A percentile compares a stretch with the other conserved stretches of the same genome.
phyloP scores from a whole-genome alignment of 2,888 invertebrate species.

The Melieria omissa region DNA sequence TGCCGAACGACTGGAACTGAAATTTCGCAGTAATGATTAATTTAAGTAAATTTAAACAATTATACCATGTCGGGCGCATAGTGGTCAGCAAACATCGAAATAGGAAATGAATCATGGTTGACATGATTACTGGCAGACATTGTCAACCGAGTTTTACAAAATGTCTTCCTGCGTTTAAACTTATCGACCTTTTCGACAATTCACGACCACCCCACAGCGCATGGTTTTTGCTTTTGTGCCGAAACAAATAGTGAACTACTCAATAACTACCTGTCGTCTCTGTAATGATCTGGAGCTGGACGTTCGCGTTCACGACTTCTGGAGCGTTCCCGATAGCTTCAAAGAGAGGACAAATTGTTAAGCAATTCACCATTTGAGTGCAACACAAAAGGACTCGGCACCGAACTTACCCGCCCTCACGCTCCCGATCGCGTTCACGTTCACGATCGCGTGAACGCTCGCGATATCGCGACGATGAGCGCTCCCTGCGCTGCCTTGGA shows the following conservation, averaged over 20 bases:
- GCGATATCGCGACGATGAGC: constrained; percentile 73
- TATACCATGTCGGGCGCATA: too few relatives aligned
- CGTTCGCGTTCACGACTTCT: constrained; percentile 78
- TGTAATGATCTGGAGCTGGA: constrained; percentile 63
- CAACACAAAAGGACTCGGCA: too few relatives aligned
- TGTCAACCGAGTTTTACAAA: too few relatives aligned
- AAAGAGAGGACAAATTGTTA: constrained; percentile 16
- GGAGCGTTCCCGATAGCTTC: constrained; percentile 70
- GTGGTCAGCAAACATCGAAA: too few relatives aligned
- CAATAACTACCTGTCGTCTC: constrained; percentile 63
- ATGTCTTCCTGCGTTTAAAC: too few relatives aligned
- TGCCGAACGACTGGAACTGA: constrained; percentile 66
- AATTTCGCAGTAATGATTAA: neutral
- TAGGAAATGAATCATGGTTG: too few relatives aligned
- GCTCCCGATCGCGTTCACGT: constrained; percentile 67
- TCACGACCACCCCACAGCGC: too few relatives aligned
- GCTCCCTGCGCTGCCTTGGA: constrained; percentile 65
- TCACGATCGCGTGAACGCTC: constrained; percentile 79
- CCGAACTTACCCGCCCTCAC: constrained; percentile 25
- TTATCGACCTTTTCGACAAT: too few relatives aligned
- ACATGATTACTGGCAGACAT: too few relatives aligned
- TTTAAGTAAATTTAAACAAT: too few relatives aligned
- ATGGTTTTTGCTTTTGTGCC: too few relatives aligned
- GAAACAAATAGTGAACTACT: neutral
- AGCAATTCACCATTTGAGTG: too few relatives aligned